A percentile compares a stretch with the other conserved stretches of the same genome.
These are phyloP conservation scores for Odocoileus hemionus DNA, from an alignment of 2,113 vertebrate species.

Conservation along the genomic window DNA sequence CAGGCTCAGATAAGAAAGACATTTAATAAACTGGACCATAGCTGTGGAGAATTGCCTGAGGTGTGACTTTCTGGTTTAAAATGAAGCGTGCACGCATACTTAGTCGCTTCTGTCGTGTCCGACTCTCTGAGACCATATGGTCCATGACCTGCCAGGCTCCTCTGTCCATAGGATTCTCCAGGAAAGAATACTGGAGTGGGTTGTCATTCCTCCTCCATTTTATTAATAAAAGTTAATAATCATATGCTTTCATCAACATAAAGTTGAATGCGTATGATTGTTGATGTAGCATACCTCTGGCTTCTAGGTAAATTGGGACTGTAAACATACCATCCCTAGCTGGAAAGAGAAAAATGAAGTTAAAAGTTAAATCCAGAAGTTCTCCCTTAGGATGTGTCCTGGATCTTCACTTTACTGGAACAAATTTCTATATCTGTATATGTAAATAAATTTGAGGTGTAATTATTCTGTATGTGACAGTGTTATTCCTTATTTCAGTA, in stretches of 20 bases:
- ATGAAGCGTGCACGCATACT: not conserved
- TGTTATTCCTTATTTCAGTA: not conserved
- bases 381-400: not conserved
- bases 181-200: not conserved
- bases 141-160: not conserved
- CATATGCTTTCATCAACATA: constrained; percentile 17
- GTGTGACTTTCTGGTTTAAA: constrained; percentile 28
- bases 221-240: constrained; percentile 10
- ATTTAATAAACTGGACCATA: constrained; percentile 53
- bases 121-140: not conserved
- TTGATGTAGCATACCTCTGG: not conserved
- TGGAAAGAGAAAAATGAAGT: not conserved
- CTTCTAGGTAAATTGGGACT: not conserved
- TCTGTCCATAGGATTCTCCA: not conserved
- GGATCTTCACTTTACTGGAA: not conserved
- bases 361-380: not conserved
- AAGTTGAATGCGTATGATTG: not conserved
- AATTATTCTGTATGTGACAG: not conserved
- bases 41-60: not conserved
- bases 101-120: not conserved
- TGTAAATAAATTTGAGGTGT: not conserved
- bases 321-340: not conserved
- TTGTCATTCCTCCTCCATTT: not conserved
- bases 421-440: not conserved
- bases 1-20: constrained; percentile 45